A percentile compares a stretch with the other conserved stretches of the same genome.
These are phyloP conservation scores for Lacanobia wlatinum DNA, from an alignment of 2,888 invertebrate genomes.

Conservation along the genomic window DNA sequence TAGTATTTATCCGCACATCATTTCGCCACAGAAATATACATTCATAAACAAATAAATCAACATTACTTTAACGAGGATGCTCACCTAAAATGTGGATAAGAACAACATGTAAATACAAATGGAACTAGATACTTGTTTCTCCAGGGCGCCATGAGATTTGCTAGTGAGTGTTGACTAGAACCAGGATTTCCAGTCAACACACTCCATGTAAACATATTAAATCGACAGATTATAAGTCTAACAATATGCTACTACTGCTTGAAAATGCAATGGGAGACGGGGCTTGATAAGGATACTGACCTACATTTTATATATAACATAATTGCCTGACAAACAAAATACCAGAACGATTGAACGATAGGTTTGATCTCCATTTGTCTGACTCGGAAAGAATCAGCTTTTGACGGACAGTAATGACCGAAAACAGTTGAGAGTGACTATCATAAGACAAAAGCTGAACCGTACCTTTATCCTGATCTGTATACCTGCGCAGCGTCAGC, in stretches of 20 bases:
- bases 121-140: background rate
- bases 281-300: conserved; percentile 9
- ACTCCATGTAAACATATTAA: conserved; percentile 40
- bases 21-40: background rate
- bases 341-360: background rate
- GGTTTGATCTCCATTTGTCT: background rate
- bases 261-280: conserved; percentile 4
- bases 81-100: background rate
- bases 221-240: conserved; percentile 22
- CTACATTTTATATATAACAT: background rate
- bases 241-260: conserved; percentile 29
- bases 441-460: background rate
- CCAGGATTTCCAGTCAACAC: background rate
- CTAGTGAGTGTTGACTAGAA: background rate
- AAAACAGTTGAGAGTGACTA: background rate
- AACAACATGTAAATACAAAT: background rate
- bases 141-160: background rate
- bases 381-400: background rate
- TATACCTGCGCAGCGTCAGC: background rate
- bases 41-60: background rate
- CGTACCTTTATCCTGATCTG: background rate
- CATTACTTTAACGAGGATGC: background rate
- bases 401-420: background rate
- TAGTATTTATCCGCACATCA: background rate
- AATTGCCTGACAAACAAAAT: background rate